Conservation (phyloP, 2,888 invertebrate species). For the Phaonia tiefii region DNA sequence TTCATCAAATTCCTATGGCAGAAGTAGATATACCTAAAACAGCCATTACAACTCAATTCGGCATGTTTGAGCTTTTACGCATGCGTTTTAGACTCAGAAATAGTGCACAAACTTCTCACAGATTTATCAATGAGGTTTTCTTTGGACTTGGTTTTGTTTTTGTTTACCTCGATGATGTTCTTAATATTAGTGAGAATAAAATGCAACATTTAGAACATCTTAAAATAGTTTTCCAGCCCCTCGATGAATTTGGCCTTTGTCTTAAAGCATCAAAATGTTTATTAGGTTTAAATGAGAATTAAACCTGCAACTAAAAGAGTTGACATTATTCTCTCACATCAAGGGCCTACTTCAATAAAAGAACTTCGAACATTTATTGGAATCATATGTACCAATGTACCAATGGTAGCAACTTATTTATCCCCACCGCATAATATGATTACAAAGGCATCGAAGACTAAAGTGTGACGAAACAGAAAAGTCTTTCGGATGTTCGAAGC, state of each 20-base stretch:
- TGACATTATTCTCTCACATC: not conserved
- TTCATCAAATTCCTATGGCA: slow-evolving; percentile 13
- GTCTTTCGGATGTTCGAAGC: not conserved
- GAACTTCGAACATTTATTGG: slow-evolving; percentile 8
- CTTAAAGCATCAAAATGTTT: not conserved
- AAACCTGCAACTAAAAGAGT: slow-evolving; percentile 4
- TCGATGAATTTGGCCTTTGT: not conserved
- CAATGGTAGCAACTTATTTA: no score
- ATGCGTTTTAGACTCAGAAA: not conserved
- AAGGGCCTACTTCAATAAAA: not conserved
- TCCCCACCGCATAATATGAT: no score
- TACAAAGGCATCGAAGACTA: no score
- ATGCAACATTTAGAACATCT: no score
- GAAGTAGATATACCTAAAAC: slow-evolving; percentile 1
- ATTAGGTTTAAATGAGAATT: slow-evolving; percentile 2
- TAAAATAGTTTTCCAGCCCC: slow-evolving; percentile 3
- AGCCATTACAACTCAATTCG: slow-evolving; percentile 1
- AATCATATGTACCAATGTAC: no score
- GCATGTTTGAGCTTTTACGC: slow-evolving; percentile 20
- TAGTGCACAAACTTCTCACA: slow-evolving; percentile 14
- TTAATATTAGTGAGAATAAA: slow-evolving; percentile 10
- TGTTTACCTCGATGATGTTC: slow-evolving; percentile 3
- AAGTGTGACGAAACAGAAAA: not conserved
- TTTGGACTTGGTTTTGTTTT: slow-evolving; percentile 26
- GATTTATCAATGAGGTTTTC: no score